Evolutionary conservation across 2,797 vertebrate species (phyloP), one percentile per base, ranked within the genome.

Genomic region (Linurgus olivaceus): DNA sequence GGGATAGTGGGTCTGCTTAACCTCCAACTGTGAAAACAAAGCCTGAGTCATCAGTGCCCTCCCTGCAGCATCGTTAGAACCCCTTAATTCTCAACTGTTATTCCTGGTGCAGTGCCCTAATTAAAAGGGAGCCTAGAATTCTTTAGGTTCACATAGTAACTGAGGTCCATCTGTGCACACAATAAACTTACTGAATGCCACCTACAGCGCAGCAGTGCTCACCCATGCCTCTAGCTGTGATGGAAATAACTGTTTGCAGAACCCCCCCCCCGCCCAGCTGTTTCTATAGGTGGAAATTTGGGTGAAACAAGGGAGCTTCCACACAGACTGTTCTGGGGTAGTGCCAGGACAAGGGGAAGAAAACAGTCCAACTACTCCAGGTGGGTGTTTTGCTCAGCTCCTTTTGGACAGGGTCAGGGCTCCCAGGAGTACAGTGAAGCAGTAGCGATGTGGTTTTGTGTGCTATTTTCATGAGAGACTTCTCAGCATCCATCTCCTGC

Each of bases 1-100:
- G 67, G 89, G 84, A 94, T 37, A 70, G 76, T 11, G 71, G 63
- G 55, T 65, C 88, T 95, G 81, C 92, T 96, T 86, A 88, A 92
- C 86, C 92, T 95, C 84, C 85, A 90, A 90, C 86, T 45, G 78
- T 6, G 35, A 57, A 93, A 93, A 94, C 80, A 95, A 96, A 96
- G 88, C 81, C 74, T 70, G 93, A 94, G 84, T 90, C 94, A 92
- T 75, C 67, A 94, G 84, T 0, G 0, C 72, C 67, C 44, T 96
- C 81, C 83, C 66, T 75, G 66, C 73, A 90, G 71, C 2, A 0
- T 28, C 0, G 20, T 91, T 83, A 31, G 52, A 86, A 82, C 70
- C 52, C 80, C 72, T 88, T 57, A 81, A 72, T 94, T 94, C 83
- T 63, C 45, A 72, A 83, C 84, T 81, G 62, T 88, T 96, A 93